phyloP scores from a whole-genome alignment of 1,140 invertebrate genomes.

The Leptinotarsa texana region DNA sequence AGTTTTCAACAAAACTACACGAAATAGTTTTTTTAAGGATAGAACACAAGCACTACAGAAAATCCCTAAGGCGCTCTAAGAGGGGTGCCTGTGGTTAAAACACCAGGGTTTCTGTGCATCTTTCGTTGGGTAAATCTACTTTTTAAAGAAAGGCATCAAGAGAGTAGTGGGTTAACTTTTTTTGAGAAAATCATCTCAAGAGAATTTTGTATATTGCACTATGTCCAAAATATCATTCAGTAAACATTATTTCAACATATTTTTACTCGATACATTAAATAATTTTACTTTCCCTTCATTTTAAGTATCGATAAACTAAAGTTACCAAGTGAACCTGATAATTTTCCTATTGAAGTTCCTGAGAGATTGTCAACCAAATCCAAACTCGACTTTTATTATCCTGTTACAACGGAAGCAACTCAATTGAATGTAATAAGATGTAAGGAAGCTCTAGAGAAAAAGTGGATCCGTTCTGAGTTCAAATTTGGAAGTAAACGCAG shows the following conservation, averaged over 20 bases:
- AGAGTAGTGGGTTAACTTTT: no score
- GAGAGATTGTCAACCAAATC: conserved; percentile 1
- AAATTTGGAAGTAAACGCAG: conserved; percentile 17
- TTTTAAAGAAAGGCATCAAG: no score
- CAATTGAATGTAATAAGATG: conserved; percentile 15
- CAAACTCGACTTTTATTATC: conserved; percentile 7
- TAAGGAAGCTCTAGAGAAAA: conserved; percentile 12
- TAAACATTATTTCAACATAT: neutral
- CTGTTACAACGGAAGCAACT: neutral
- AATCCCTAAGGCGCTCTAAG: no score
- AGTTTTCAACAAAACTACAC: no score
- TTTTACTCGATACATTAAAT: neutral
- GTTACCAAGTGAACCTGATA: neutral
- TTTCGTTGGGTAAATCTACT: no score
- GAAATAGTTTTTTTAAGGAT: no score
- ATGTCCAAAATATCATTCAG: neutral
- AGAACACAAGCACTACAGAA: no score
- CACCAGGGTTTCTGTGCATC: no score
- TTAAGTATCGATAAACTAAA: conserved; percentile 2
- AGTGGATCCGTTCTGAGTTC: neutral
- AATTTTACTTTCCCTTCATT: neutral
- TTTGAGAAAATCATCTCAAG: no score
- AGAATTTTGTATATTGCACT: no score
- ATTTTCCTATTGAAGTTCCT: conserved; percentile 14
- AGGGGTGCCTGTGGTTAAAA: no score